Base-by-base conservation (phyloP, 2,888 invertebrate species). In the Drosophila quinaria region DNA sequence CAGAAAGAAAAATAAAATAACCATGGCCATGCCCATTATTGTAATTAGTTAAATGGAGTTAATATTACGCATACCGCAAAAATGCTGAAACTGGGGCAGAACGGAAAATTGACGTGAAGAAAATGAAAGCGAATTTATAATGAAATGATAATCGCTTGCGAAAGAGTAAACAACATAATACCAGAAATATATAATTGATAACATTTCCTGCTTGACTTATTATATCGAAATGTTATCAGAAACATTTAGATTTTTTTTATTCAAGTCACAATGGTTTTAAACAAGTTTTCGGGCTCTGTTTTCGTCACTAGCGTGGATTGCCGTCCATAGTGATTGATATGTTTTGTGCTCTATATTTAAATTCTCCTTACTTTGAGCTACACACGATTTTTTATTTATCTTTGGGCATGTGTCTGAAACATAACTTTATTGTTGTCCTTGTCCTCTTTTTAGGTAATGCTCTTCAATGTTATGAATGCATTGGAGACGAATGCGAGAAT, bases 391-490 rank as follows among this genome's bases (percentile, higher is more conserved):
- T 25, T 42, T 35, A 25, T 17, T 31, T 49, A 31, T n/a, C n/a
- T 17, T 17, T 35, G 9, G 22, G 10, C 47, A 47, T 17, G 60
- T 42, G 10, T 15, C 4, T 19, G 19, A 8, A 11, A 55, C 9
- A 50, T 19, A 37, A 19, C 3, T 17, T 33, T 41, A 25, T 8
- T 6, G 5, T 5, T 47, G 31, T 25, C 15, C 25, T 25, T 25
- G 5, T 1, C 5, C 25, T 25, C 25, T 25, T 6, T 25, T 25
- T 25, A 79, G 81, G 75, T 31, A 70, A 64, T 51, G 64, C 61
- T 6, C 70, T 91, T 33, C 10, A 78, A 4, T 91, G 91, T 35
- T 91, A 91, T 39, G 52, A 75, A 44, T 91, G 91, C 63, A 74
- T 80, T 15, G 91, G 91, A 3, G 61, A 64, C 0, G 77, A 58